phyloP scores from a whole-genome alignment of 2,888 invertebrate species.

The Xylota segnis region DNA sequence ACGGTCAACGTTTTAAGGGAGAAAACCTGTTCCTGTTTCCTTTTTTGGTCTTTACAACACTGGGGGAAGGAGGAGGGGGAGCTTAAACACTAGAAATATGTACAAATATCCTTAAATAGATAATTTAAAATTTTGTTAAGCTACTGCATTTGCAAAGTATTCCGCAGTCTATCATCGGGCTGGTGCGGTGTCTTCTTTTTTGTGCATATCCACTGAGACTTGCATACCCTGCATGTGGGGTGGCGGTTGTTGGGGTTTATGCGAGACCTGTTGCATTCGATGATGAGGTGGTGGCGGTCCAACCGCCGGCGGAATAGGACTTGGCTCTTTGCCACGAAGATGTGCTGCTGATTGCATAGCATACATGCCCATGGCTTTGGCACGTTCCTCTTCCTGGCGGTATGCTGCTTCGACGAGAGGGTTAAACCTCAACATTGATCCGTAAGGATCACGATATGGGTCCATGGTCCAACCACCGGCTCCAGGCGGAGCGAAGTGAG shows the following conservation, averaged over 20 bases:
- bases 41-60: conserved; percentile 70
- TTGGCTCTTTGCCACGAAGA: conserved; percentile 84
- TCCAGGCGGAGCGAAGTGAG: conserved; percentile 87
- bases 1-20: conserved; percentile 30
- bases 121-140: conserved; percentile 36
- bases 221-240: conserved; percentile 74
- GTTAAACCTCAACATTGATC: conserved; percentile 90
- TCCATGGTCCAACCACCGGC: conserved; percentile 86
- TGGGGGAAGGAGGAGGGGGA: conserved; percentile 37
- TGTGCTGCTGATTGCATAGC: conserved; percentile 86
- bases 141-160: conserved; percentile 47
- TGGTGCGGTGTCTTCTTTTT: conserved; percentile 79
- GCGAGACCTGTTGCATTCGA: conserved; percentile 80
- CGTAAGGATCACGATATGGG: conserved; percentile 89
- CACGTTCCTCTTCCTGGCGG: conserved; percentile 91
- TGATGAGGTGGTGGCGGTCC: conserved; percentile 82
- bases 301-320: conserved; percentile 83
- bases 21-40: conserved; percentile 28
- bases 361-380: conserved; percentile 90
- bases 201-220: conserved; percentile 79
- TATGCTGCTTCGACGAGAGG: conserved; percentile 92
- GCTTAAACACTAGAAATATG: conserved; percentile 60
- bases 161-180: conserved; percentile 79
- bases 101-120: conserved; percentile 66
- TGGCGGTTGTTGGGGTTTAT: conserved; percentile 67